A percentile compares a stretch with the other conserved stretches of the same genome.
Conservation (phyloP, 2,888 invertebrate genomes). For the Seira ritae region DNA sequence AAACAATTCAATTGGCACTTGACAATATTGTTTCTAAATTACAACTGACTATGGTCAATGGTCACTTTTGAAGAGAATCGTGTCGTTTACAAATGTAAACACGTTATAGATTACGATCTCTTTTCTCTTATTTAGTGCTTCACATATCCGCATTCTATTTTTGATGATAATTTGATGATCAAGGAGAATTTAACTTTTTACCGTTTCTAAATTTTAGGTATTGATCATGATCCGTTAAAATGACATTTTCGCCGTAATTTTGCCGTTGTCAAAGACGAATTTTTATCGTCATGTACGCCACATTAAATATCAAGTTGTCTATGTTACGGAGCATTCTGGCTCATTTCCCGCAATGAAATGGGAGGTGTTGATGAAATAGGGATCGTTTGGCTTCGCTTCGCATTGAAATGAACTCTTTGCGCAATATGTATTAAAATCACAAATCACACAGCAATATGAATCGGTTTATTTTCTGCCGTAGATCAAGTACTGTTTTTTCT, state of each 20-base stretch:
- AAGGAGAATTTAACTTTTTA: background rate
- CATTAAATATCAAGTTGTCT: no score
- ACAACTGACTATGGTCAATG: no score
- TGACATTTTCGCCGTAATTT: background rate
- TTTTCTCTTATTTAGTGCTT: background rate
- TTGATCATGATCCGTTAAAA: background rate
- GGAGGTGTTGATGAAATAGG: background rate
- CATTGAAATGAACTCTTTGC: no score
- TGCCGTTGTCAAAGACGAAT: background rate
- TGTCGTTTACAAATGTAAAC: background rate
- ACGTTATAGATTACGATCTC: background rate
- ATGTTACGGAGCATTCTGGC: constrained; percentile 40
- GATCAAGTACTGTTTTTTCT: no score
- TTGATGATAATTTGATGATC: background rate
- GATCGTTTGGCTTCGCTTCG: no score
- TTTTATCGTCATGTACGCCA: no score
- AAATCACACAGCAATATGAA: no score
- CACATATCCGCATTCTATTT: background rate
- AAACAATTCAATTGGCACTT: no score
- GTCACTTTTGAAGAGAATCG: background rate
- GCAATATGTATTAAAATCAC: no score
- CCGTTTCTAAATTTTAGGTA: background rate
- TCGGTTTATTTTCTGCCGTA: no score
- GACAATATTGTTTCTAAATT: no score
- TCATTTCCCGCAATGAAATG: background rate